Base-by-base conservation (phyloP, 2,888 invertebrate species). In the Drosophila mercatorum region DNA sequence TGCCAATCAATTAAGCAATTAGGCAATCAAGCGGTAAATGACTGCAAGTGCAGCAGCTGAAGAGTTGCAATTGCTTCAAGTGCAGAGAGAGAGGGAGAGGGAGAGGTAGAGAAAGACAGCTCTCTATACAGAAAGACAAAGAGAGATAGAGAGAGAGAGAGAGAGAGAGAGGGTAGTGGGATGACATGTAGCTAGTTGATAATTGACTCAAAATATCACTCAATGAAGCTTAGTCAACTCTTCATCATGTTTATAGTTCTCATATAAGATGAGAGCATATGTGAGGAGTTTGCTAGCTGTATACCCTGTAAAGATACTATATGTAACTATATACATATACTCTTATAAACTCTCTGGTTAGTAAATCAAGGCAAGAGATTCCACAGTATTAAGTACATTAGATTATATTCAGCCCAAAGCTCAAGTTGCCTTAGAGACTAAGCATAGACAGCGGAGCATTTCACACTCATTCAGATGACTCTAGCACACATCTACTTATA, bases 1-100 rank as follows among this genome's bases (percentile, higher is more conserved):
- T 51, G 69, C 56, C 52, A 65, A 61, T 57, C 81, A 76, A 74
- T 67, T 61, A 53, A 63, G 64, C 68, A 83, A 76, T 84, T 89
- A 70, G 60, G 22, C 65, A 72, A 75, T 63, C 66, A 70, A 63
- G 36, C 17, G 59, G 38, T 31, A 17, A 51, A 36, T 51, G 43
- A 14, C 47, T 49, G 46, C 44, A 51, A 59, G 62, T 78, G 56
- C 52, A 38, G n/a, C 38, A 34, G 17, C 17, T 52, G 49, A 4
- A 52, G 52, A 26, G 36, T 5, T 6, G 36, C 34, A 12, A 22
- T 22, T 38, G 38, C 36, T 7, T 53, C 5, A 28, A 55, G 28
- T 71, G 59, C 69, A 75, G 34, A 41, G 41, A 53, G 36, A 17
- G 12, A 17, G 36, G 7, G 11, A 34, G 10, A 17, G 51, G 12